phyloP scores from a whole-genome alignment of 2,797 vertebrate genomes.

The Petrocephalus schoutedeni region DNA sequence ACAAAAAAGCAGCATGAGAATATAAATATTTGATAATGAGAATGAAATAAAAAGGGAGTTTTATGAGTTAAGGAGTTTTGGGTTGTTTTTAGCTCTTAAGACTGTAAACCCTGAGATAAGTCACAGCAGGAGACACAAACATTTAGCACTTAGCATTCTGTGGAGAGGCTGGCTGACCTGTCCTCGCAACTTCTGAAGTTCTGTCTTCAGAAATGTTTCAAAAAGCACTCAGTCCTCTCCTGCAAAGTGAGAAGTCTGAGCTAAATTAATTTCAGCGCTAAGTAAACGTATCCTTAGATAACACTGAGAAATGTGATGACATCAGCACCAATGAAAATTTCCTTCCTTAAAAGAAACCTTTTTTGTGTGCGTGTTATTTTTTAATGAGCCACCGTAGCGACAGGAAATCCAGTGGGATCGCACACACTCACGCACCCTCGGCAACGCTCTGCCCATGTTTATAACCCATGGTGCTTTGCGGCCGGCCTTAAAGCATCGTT shows the following conservation, averaged over 20 bases:
- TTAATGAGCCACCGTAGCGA: neutral
- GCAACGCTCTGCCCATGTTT: neutral
- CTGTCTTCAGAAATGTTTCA: neutral
- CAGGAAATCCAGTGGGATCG: neutral
- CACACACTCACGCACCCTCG: neutral
- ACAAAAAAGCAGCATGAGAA: neutral
- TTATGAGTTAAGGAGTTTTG: neutral
- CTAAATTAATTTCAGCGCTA: neutral
- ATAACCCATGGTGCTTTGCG: neutral
- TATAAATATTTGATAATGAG: neutral
- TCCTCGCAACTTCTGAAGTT: neutral
- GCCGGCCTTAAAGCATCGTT: neutral
- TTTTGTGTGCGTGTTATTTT: neutral
- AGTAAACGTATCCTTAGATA: neutral
- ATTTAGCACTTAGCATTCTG: neutral
- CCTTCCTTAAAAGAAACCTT: neutral
- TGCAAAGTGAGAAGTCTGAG: neutral
- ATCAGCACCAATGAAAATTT: neutral
- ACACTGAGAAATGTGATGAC: neutral
- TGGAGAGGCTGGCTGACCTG: neutral
- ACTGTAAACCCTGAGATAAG: slow-evolving; percentile 3
- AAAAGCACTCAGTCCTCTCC: neutral
- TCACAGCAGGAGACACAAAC: neutral
- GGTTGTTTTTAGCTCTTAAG: neutral
- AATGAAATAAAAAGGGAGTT: neutral